A percentile compares a stretch with the other conserved stretches of the same genome.
phyloP scores from a whole-genome alignment of 2,797 vertebrate genomes.

The Zenarchopterus dispar region DNA sequence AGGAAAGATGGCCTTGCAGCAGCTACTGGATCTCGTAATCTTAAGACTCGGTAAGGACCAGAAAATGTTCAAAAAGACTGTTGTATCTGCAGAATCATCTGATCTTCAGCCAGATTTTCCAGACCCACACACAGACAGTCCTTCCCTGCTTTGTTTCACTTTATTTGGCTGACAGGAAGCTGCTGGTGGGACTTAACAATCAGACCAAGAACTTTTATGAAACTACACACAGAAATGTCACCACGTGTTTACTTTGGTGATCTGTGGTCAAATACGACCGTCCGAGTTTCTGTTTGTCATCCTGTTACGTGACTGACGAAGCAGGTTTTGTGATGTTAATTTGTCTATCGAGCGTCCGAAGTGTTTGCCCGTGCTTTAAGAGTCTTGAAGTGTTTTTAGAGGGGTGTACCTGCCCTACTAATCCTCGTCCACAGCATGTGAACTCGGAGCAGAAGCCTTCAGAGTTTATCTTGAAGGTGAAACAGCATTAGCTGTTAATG shows the following conservation, averaged over 20 bases:
- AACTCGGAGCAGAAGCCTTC: neutral
- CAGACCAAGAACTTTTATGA: neutral
- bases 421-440: constrained; percentile 1
- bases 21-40: no score
- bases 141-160: constrained; percentile 16
- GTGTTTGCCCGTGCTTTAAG: neutral
- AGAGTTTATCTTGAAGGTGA: constrained; percentile 4
- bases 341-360: neutral
- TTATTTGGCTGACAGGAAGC: constrained; percentile 18
- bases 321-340: neutral
- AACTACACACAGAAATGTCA: constrained; percentile 2
- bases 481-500: neutral
- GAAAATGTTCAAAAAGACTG: neutral
- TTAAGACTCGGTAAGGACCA: no score
- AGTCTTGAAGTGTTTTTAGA: neutral
- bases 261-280: constrained; percentile 6
- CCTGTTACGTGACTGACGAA: constrained; percentile 3
- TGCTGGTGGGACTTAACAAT: neutral
- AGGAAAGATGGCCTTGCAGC: no score
- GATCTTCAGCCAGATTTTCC: neutral
- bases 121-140: neutral
- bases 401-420: constrained; percentile 11
- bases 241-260: constrained; percentile 13
- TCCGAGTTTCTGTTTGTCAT: constrained; percentile 19
- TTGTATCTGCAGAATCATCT: neutral